Base-by-base conservation (phyloP, 2,888 invertebrate genomes). In the Netelia melanura region DNA sequence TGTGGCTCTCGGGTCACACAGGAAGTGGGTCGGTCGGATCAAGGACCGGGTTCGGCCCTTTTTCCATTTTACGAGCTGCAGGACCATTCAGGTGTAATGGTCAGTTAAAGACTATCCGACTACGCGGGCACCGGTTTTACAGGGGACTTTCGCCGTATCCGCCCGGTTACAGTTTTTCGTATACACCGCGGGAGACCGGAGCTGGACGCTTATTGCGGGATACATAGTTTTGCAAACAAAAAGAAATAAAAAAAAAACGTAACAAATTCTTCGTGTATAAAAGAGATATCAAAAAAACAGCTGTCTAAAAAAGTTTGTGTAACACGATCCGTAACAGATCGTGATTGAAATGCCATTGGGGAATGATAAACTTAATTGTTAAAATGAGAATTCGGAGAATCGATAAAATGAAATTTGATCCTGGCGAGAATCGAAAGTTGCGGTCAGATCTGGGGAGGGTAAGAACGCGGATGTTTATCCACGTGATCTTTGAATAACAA, bases 21-120 rank as follows among this genome's bases (percentile, higher is more conserved):
- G 93, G 93, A 93, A 93, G 91, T 93, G 92, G 93, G 93, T 91
- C 91, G 93, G 92, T 88, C 90, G 91, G 92, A 93, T 93, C 92
- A 92, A 92, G 92, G 91, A 90, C 89, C 88, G 83, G n/a, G 76
- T 85, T 88, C 89, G 90, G 91, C 89, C 91, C 91, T 91, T 92
- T 92, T 92, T 90, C 87, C 90, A 92, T 92, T 90, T 89, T 90
- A 88, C 87, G 81, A 76, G 81, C 86, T 76, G 56, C 86, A 70
- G 56, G 85, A 87, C 90, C 89, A 93, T 93, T 93, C 93, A 92
- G 92, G 93, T 93, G 93, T 92, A 93, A 93, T 93, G 93, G 93
- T 93, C 93, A 93, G 93, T 92, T 92, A 91, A 93, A 91, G 90
- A 91, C 92, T 91, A 91, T 92, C 91, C 91, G 92, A 92, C 91